These are phyloP conservation scores for Furcula furcula DNA, from an alignment of 2,888 invertebrate genomes.

Conservation along the genomic window DNA sequence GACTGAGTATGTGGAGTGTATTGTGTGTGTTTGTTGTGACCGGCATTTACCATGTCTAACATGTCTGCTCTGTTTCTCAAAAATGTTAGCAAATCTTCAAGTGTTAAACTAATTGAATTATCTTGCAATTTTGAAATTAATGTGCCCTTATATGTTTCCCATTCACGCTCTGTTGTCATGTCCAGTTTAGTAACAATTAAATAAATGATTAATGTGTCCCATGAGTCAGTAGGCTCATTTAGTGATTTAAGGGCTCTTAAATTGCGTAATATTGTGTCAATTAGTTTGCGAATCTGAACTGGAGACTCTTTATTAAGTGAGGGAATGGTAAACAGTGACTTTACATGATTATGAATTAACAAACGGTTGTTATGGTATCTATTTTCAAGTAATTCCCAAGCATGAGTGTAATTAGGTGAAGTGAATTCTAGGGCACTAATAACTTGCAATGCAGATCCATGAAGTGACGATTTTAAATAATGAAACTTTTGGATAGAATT, in stretches of 20 bases:
- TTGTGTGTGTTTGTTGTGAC: background rate
- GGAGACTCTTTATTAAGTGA: too few species aligned
- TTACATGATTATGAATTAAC: too few species aligned
- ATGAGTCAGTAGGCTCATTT: conserved; percentile 1
- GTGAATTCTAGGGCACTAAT: too few species aligned
- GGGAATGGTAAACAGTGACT: too few species aligned
- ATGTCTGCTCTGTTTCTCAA: conserved; percentile 1
- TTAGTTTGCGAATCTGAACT: conserved; percentile 1
- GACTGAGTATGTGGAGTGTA: background rate
- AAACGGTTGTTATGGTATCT: too few species aligned
- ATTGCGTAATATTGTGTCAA: conserved; percentile 1
- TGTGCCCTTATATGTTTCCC: conserved; percentile 1
- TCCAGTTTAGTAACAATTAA: background rate
- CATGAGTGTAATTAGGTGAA: too few species aligned
- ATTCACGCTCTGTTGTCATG: background rate
- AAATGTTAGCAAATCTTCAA: background rate
- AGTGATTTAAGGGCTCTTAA: conserved; percentile 1
- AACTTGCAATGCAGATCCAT: background rate
- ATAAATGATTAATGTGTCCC: conserved; percentile 5
- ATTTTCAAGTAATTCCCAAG: too few species aligned
- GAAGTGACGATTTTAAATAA: background rate
- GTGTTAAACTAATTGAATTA: background rate
- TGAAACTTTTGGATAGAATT: too few species aligned
- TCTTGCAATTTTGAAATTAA: background rate
- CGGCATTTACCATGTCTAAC: conserved; percentile 1